Evolutionary conservation across 2,888 invertebrate species (phyloP).

Genomic region (Megalurothrips usitatus): DNA sequence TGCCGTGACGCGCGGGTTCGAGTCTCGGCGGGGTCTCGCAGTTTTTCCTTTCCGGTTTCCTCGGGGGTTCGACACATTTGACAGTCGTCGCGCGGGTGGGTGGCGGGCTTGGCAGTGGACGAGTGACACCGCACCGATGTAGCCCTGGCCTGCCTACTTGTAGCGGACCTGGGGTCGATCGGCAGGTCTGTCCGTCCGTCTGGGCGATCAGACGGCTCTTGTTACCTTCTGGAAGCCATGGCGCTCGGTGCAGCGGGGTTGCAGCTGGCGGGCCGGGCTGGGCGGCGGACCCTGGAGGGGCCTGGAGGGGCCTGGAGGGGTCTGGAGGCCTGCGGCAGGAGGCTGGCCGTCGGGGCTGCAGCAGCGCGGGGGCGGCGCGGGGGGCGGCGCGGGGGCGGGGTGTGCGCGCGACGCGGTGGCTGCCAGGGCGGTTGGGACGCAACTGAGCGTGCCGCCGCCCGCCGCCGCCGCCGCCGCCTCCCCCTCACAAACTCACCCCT

Average conservation of each 20-base stretch:
- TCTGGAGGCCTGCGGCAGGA: neutral
- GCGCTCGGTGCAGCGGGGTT: neutral
- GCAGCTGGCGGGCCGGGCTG: neutral
- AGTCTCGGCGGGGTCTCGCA: too few relatives aligned
- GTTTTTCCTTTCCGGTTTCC: too few relatives aligned
- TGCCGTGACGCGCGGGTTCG: too few relatives aligned
- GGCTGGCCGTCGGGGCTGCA: neutral
- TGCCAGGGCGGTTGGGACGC: constrained; percentile 2
- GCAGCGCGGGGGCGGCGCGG: neutral
- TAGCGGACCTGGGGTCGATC: too few relatives aligned
- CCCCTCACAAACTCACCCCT: neutral
- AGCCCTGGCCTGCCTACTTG: too few relatives aligned
- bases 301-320: neutral
- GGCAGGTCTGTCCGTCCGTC: too few relatives aligned
- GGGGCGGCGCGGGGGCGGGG: neutral
- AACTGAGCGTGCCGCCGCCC: neutral
- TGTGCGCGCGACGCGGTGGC: neutral
- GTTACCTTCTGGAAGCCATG: constrained; percentile 11
- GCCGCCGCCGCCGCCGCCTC: neutral
- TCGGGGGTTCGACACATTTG: too few relatives aligned
- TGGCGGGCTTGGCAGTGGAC: too few relatives aligned
- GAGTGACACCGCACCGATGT: too few relatives aligned
- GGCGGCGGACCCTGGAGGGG: neutral
- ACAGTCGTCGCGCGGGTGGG: too few relatives aligned
- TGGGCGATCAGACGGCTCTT: too few relatives aligned